phyloP scores from a whole-genome alignment of 2,888 invertebrate genomes.

The Drosophila mayaguana region DNA sequence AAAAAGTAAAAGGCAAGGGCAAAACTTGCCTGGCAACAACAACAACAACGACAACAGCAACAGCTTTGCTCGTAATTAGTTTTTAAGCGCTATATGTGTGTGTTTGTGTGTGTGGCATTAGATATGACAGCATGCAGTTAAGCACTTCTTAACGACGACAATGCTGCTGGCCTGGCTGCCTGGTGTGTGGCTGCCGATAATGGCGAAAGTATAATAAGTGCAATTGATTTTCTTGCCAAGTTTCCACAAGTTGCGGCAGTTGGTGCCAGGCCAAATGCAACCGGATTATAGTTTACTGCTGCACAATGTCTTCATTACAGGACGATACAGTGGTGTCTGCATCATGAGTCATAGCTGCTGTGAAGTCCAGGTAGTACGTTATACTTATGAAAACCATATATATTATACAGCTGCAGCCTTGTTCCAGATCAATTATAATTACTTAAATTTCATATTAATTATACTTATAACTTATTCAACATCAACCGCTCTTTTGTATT shows the following conservation, averaged over 20 bases:
- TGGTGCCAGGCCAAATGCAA: conserved; percentile 35
- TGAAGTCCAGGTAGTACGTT: too few relatives aligned
- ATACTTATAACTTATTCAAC: background rate
- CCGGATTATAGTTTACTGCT: conserved; percentile 39
- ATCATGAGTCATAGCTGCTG: background rate
- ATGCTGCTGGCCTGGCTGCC: conserved; percentile 17
- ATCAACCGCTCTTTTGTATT: background rate
- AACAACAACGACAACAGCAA: conserved; percentile 24
- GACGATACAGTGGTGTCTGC: background rate
- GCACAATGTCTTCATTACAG: conserved; percentile 11
- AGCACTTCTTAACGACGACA: conserved; percentile 73
- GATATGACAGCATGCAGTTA: conserved; percentile 79
- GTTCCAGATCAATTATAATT: background rate
- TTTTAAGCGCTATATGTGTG: conserved; percentile 66
- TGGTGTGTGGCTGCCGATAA: conserved; percentile 67
- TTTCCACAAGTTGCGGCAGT: conserved; percentile 29
- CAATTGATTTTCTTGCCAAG: conserved; percentile 74
- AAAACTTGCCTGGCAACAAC: conserved; percentile 9
- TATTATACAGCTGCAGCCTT: background rate
- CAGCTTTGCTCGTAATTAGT: conserved; percentile 76
- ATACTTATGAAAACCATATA: too few relatives aligned
- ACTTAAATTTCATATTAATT: background rate
- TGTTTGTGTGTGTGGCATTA: conserved; percentile 50
- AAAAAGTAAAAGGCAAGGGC: background rate
- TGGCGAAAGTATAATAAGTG: conserved; percentile 63